Evolutionary conservation across 2,888 invertebrate species (phyloP), one percentile per base, ranked within the genome.

Genomic region (Amiota minor): DNA sequence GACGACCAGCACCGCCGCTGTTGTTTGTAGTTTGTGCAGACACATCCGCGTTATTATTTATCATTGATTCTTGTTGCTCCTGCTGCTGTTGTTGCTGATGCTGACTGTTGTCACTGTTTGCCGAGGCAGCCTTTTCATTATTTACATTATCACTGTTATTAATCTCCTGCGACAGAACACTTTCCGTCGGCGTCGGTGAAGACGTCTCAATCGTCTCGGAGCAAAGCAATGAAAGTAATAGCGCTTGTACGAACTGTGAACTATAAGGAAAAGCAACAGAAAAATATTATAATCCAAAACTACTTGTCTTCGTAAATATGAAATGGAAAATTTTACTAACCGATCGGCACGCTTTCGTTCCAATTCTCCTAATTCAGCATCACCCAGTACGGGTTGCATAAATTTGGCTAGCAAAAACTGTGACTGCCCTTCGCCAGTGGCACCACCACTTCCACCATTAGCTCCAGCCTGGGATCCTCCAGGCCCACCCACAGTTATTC

Each of bases 171-270:
- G 74, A 74, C 75, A 77, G 73, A 74, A 64, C 70, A 75, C 23
- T 76, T 73, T 75, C 77, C 77, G 69, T 77, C 77, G 49, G 77
- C 68, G 55, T 84, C 81, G 70, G 86, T 75, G 74, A 83, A 79
- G 76, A 81, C 82, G 59, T 70, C 72, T 35, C 77, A 71, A 83
- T 71, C 61, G 80, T 76, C 78, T 84, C 84, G 50, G 75, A 79
- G 75, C 84, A 81, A 10, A 83, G 77, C 77, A 83, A 70, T 50
- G 93, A 93, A 80, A 94, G 89, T 80, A 94, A 89, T 80, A 95
- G 89, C 89, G 94, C 93, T 89, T 94, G 93, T 77, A 94, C 93
- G 90, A 94, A 95, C 84, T 93, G 91, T 72, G 90, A 90, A 75
- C 90, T 90, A 70, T 49, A 79, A 76, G 45, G 1, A 67, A 4